Conservation (phyloP, 2,797 vertebrate species). For the Coccyzus lansbergi region DNA sequence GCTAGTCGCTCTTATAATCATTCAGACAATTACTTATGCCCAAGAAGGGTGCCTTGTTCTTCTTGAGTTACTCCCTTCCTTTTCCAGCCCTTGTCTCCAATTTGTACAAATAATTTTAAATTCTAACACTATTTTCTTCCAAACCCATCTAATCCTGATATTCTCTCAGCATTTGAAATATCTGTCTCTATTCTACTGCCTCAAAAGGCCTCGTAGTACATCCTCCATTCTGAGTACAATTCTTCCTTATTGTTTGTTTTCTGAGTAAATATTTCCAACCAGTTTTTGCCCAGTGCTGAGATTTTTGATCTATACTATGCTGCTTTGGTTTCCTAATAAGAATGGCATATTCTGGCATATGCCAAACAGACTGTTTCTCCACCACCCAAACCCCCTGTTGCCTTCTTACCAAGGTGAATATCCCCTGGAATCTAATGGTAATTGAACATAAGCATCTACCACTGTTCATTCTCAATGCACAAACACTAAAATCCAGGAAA, state of each 20-base stretch:
- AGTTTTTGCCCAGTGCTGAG: not conserved
- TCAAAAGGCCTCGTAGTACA: not conserved
- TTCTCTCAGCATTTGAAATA: not conserved
- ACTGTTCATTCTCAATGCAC: not conserved
- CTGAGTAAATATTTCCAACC: constrained; percentile 7
- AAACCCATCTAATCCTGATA: not conserved
- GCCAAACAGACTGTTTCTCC: not conserved
- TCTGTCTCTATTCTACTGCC: not conserved
- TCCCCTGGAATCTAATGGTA: not conserved
- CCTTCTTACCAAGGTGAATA: not conserved
- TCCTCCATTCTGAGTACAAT: not conserved
- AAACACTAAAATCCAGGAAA: not conserved
- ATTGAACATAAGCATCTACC: not conserved
- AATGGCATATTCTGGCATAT: not conserved
- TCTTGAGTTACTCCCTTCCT: not conserved
- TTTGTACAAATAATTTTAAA: not conserved
- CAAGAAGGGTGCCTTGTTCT: not conserved
- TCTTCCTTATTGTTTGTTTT: not conserved
- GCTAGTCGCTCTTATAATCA: not conserved
- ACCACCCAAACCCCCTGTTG: not conserved
- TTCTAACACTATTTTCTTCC: not conserved
- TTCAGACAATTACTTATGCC: not conserved
- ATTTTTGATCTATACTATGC: not conserved
- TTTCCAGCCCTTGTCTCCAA: not conserved
- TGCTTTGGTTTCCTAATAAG: not conserved